Evolutionary conservation across 2,888 invertebrate genomes (phyloP).

Genomic region (Hypsopygia costalis): DNA sequence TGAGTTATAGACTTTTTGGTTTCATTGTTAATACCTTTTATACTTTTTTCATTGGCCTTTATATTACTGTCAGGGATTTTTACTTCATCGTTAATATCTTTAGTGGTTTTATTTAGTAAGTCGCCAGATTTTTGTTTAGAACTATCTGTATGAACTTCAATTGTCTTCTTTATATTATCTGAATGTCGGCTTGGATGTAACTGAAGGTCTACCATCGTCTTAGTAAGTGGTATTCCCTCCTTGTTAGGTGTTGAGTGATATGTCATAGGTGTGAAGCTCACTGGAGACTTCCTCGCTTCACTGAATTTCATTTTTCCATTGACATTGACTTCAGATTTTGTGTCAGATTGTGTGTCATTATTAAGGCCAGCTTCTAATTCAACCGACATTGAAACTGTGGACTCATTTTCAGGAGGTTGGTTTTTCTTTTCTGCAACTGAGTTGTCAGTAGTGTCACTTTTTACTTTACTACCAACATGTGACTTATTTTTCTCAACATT

Average conservation of each 20-base stretch:
- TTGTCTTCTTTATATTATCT: conserved; percentile 68
- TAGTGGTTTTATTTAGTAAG: conserved; percentile 11
- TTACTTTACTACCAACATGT: conserved; percentile 52
- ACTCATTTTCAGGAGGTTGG: conserved; percentile 34
- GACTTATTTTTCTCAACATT: conserved; percentile 35
- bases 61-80: conserved; percentile 5
- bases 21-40: no score
- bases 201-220: conserved; percentile 70
- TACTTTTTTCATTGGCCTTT: background rate
- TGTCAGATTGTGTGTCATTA: conserved; percentile 36
- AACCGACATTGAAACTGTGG: conserved; percentile 22
- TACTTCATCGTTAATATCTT: conserved; percentile 15
- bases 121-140: conserved; percentile 45
- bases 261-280: conserved; percentile 65
- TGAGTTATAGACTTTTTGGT: conserved; percentile 5
- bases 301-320: conserved; percentile 64
- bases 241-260: conserved; percentile 72
- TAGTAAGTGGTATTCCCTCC: conserved; percentile 67
- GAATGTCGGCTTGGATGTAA: conserved; percentile 66
- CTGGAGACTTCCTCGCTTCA: conserved; percentile 65
- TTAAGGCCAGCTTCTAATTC: conserved; percentile 35
- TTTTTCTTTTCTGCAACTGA: conserved; percentile 43
- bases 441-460: conserved; percentile 39
- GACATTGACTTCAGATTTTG: conserved; percentile 50
- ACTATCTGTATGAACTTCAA: conserved; percentile 67